Evolutionary conservation across 1,140 invertebrate species (phyloP), one percentile per base, ranked within the genome.

Genomic region (Heliconius himera): DNA sequence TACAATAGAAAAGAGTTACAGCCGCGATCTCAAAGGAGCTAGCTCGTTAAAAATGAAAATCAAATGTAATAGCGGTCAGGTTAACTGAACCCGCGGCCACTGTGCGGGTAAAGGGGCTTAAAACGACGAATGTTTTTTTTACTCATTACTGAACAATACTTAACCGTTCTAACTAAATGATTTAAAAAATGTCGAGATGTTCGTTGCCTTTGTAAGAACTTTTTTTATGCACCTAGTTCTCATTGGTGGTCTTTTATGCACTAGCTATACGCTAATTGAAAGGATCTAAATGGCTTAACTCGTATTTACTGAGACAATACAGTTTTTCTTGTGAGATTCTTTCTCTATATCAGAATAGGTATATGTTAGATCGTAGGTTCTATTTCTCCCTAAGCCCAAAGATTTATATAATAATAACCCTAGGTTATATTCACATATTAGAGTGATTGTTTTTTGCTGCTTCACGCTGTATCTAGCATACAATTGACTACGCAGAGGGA

Each of bases 111-210:
- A 74, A 54, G 33, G 54, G 54, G 1, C 26, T 13, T 54, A 2
- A 76, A 51, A 76, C n/a, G 51, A 29, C 60, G n/a, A n/a, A n/a
- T n/a, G 70, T 76, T 66, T 75, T 66, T 66, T 76, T 76, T 49
- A n/a, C 74, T 76, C 74, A 76, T 76, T 76, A 76, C 41, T 26
- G 29, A 46, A 70, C 36, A 76, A 76, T 41, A n/a, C 9, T 60
- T 60, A 22, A 60, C n/a, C 56, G 56, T 60, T 60, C 20, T 60
- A 60, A 22, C 56, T n/a, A 60, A 60, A 60, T n/a, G 22, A 26
- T 60, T 60, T 26, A 60, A 60, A 60, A 60, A 60, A 60, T 26
- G n/a, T 22, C 9, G 56, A 60, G 18, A 22, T 60, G 56, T 9
- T 60, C 56, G 22, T 60, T 60, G 56, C 56, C 22, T 60, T 60